phyloP scores from a whole-genome alignment of 2,797 vertebrate species.

The Rhadinocentrus ornatus region DNA sequence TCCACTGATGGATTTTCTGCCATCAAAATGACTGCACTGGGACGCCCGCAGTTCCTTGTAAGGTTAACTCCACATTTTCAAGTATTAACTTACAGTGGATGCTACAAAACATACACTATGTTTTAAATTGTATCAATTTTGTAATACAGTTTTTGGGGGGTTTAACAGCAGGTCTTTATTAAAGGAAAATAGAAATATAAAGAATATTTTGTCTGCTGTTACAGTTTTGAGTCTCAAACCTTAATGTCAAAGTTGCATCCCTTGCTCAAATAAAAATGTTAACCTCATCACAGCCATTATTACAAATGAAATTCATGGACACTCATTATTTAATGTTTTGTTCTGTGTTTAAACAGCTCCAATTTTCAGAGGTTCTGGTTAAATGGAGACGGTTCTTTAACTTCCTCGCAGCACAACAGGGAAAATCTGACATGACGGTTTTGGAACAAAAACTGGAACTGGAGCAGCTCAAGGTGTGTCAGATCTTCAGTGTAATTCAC shows the following conservation, averaged over 20 bases:
- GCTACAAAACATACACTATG: not conserved
- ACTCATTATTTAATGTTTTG: not conserved
- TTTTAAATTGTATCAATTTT: not conserved
- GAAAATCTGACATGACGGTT: conserved; percentile 83
- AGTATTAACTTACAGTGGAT: not conserved
- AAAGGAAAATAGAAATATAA: not conserved
- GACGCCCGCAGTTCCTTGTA: conserved; percentile 95
- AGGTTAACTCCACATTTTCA: conserved; percentile 40
- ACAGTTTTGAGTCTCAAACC: no score
- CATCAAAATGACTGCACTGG: conserved; percentile 93
- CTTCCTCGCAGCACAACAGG: conserved; percentile 88
- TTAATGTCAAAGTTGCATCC: no score
- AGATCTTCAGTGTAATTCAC: not conserved
- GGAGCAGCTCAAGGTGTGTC: conserved; percentile 87
- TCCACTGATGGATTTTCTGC: conserved; percentile 91
- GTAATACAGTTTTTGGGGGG: not conserved
- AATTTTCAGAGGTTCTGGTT: conserved; percentile 93
- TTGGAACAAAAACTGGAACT: conserved; percentile 89
- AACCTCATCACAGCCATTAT: not conserved
- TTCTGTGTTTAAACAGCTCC: conserved; percentile 81
- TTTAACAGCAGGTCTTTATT: not conserved
- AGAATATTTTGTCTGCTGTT: no score
- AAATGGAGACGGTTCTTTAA: conserved; percentile 92
- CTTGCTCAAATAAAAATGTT: not conserved
- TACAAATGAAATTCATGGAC: not conserved